These are phyloP conservation scores for Mythimna pallens DNA, from an alignment of 2,888 invertebrate genomes.

Conservation along the genomic window DNA sequence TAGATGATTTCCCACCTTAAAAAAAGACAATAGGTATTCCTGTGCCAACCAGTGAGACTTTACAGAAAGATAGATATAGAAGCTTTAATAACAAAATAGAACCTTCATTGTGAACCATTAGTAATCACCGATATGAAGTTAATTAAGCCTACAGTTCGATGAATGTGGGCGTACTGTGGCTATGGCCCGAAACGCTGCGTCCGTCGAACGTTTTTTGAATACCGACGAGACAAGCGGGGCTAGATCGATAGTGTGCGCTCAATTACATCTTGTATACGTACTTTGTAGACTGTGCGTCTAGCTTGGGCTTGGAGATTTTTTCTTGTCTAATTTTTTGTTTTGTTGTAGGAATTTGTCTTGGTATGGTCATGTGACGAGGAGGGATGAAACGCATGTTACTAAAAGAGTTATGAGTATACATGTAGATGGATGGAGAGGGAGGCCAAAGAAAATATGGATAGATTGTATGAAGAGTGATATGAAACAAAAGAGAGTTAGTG, in stretches of 20 bases:
- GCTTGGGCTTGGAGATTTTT: background rate
- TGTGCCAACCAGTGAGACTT: background rate
- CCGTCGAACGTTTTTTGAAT: slow-evolving; percentile 65
- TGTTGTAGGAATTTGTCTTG: too few species aligned
- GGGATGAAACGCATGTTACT: too few species aligned
- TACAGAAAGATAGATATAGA: background rate
- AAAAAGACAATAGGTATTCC: too few species aligned
- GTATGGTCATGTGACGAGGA: too few species aligned
- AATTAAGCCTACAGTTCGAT: slow-evolving; percentile 35
- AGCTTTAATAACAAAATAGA: background rate
- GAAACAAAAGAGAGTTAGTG: too few species aligned
- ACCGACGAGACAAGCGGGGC: slow-evolving; percentile 58
- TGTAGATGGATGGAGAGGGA: too few species aligned
- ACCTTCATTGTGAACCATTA: slow-evolving; percentile 9
- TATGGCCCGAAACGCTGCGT: slow-evolving; percentile 51
- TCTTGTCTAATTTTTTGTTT: too few species aligned
- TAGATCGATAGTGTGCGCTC: slow-evolving; percentile 65
- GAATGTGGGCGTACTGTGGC: slow-evolving; percentile 42
- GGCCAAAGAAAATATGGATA: too few species aligned
- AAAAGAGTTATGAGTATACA: too few species aligned
- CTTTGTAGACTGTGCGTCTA: background rate
- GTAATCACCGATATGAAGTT: slow-evolving; percentile 32
- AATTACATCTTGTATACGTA: slow-evolving; percentile 39
- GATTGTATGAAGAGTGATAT: too few species aligned
- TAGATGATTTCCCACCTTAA: too few species aligned